phyloP scores from a whole-genome alignment of 2,797 vertebrate species.

The Sus cebifrons region DNA sequence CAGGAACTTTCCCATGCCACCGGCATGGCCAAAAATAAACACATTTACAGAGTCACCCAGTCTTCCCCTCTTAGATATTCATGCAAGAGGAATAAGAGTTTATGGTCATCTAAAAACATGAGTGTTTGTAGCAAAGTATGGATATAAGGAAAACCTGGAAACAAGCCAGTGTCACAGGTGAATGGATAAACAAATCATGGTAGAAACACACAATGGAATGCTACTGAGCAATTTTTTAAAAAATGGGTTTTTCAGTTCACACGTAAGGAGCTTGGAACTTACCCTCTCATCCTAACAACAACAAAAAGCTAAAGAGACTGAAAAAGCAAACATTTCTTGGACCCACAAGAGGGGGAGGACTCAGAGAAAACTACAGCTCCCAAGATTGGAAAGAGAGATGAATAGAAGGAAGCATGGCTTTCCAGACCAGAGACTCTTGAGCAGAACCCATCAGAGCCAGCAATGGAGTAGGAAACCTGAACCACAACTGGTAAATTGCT shows the following conservation, averaged over 20 bases:
- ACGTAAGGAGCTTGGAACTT: neutral
- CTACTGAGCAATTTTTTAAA: neutral
- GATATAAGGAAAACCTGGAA: neutral
- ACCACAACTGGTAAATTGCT: neutral
- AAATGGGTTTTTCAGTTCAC: neutral
- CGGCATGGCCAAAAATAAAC: too few relatives aligned
- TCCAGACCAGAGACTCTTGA: neutral
- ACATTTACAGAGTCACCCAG: neutral
- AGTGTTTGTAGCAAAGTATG: neutral
- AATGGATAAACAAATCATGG: neutral
- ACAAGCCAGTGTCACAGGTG: neutral
- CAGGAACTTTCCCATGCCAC: too few relatives aligned
- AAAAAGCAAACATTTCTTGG: neutral
- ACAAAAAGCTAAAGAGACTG: neutral
- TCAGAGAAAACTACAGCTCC: neutral
- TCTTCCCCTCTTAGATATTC: neutral
- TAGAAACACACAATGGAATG: neutral
- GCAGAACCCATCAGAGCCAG: neutral
- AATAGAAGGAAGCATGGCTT: neutral
- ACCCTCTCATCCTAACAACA: neutral
- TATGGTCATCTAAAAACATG: neutral
- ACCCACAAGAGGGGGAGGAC: neutral
- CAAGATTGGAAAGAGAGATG: neutral
- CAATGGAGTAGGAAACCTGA: neutral
- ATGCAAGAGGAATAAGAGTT: neutral